Evolutionary conservation across 1,140 invertebrate genomes (phyloP), one percentile per base, ranked within the genome.

Genomic region (Drosophila ironensis): DNA sequence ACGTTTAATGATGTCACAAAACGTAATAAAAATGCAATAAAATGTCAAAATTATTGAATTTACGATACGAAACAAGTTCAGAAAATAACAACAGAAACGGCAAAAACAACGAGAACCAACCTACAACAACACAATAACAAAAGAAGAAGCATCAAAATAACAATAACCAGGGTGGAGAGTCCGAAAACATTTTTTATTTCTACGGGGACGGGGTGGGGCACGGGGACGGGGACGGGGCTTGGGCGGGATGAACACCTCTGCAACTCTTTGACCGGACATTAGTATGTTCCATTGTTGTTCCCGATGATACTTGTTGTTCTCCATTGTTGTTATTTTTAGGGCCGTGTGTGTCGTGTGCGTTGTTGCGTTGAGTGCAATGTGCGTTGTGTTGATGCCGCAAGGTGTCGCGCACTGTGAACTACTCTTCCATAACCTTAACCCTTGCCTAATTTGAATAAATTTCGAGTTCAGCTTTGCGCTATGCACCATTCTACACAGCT

Each of bases 41-140:
- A 88, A 88, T 88, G 86, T 88, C 86, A 86, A 88, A 88, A 88
- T 88, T 88, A 88, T 88, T 88, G 86, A 88, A 88, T 88, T 88
- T 88, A 88, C 86, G 86, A 88, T 88, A 81, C 77, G 86, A 81
- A 87, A 87, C 84, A 87, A 84, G 82, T 87, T 87, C 75, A 73
- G 52, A 82, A 77, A 75, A 48, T 38, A 54, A 37, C 40, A 61
- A 56, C 64, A 66, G 20, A 52, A 27, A 56, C 25, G 50, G 60
- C 40, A 74, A 59, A 19, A 47, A 38, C 48, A 45, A 42, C 50
- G 11, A 50, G 30, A 47, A 27, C 19, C 8, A 61, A 63, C 47
- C 47, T 51, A 72, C 54, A 81, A 64, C 59, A 77, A 73, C 60
- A 53, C 50, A 50, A 48, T 67, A 67, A 52, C 57, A 51, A 37